Base-by-base conservation (phyloP, 1,140 invertebrate genomes). In the Drosophila grimshawi region DNA sequence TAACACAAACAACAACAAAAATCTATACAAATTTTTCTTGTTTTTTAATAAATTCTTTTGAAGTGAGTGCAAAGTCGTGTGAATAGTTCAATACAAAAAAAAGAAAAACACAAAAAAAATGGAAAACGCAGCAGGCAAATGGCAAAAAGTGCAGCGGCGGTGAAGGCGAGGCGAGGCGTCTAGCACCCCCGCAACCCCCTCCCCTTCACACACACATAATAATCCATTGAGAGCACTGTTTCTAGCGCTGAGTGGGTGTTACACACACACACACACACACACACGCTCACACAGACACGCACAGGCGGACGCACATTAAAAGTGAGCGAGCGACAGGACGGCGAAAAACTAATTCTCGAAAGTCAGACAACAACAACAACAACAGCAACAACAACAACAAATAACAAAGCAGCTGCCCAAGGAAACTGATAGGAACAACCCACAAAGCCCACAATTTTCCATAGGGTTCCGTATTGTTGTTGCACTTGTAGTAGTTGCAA, bases 101-200 rank as follows among this genome's bases (percentile, higher is more conserved):
- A 43, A 53, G 10, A 57, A 62, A 3, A 35, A 43, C 41, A 60
- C 37, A 39, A 51, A 41, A 57, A 65, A 51, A 67, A 56, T 37
- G 5, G 65, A 69, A 74, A 75, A 71, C 53, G 62, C 61, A 76
- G 76, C 75, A 76, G 70, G 66, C 70, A 85, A 75, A 69, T 68
- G 49, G 45, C 62, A 80, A 76, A 68, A 78, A 72, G 55, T 77
- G 69, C 75, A 83, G 62, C 70, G 61, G 67, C 68, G 53, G 46
- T 52, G 63, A 79, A 82, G 83, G 83, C 76, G 83, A 88, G 77
- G 80, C 80, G 83, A 88, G 77, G 80, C 80, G 83, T 88, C 83
- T 88, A 80, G 80, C 68, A 59, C 51, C 48, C 46, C 48, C 46
- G 19, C 33, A 35, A 5, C 46, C 30, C 46, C 5, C 29, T 8